Conservation (phyloP, 1,140 invertebrate species). For the Orussus abietinus region DNA sequence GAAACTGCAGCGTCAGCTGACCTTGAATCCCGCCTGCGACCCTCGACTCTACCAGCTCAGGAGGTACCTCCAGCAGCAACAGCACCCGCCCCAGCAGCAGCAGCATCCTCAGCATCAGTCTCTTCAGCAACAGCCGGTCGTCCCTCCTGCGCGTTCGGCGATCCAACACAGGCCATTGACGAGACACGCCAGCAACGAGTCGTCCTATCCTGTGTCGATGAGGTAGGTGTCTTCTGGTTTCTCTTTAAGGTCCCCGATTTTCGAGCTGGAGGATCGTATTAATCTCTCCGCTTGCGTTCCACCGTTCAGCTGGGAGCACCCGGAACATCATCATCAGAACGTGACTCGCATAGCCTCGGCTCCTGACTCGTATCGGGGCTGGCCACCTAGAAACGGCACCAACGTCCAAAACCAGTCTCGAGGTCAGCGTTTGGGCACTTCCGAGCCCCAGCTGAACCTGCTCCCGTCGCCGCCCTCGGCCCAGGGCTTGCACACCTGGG, state of each 20-base stretch:
- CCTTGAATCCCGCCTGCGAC: constrained; percentile 75
- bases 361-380: constrained; percentile 62
- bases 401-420: constrained; percentile 38
- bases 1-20: constrained; percentile 76
- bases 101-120: constrained; percentile 19
- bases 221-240: too few relatives aligned
- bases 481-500: constrained; percentile 46
- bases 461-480: constrained; percentile 29
- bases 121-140: constrained; percentile 34
- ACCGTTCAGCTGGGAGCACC: constrained; percentile 47
- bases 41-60: constrained; percentile 60
- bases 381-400: constrained; percentile 45
- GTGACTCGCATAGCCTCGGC: constrained; percentile 76
- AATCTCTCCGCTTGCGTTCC: too few relatives aligned
- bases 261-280: too few relatives aligned
- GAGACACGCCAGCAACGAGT: constrained; percentile 42
- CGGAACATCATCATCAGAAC: constrained; percentile 48
- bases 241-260: too few relatives aligned
- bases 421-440: constrained; percentile 56
- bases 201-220: constrained; percentile 36
- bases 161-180: constrained; percentile 36
- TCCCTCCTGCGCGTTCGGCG: constrained; percentile 31
- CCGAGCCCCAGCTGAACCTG: constrained; percentile 65
- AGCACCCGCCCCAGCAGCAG: constrained; percentile 25
- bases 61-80: constrained; percentile 39